Base-by-base conservation (phyloP, 2,888 invertebrate species). In the Eilema caniola region DNA sequence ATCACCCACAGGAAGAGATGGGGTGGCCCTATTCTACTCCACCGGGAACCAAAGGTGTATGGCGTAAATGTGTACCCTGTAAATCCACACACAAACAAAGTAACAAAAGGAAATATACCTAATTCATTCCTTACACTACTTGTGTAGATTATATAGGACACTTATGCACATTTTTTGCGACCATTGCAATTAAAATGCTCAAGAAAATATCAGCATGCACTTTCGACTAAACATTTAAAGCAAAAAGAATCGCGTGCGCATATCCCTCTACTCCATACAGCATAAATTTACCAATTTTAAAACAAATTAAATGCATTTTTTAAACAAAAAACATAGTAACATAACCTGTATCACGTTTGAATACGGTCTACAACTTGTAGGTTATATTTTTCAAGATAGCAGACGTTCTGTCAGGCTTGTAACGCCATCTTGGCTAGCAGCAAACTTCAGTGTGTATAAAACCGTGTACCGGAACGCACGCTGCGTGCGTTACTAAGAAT, bases 191-290 rank as follows among this genome's bases (percentile, higher is more conserved):
- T 71, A 65, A 62, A 66, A 66, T 33, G 56, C 65, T 59, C 47
- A 66, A 67, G 62, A 65, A 71, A 75, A 77, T 77, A 73, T 62
- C 70, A 73, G 75, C 76, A 78, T 82, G 80, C 82, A 79, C 83
- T 83, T 82, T 83, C 83, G 62, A 80, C 62, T 67, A 33, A n/a
- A 74, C 69, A 74, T 75, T 83, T 63, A 78, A 74, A 62, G 75
- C 65, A 79, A 78, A 76, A 83, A 81, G 25, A n/a, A 79, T 82
- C 73, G 82, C 82, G 73, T 83, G 82, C 68, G 41, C 62, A 14
- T 53, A 41, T 31, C 23, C n/a, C 62, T 53, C 71, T 73, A 71
- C 25, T 25, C 63, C 62, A 41, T 61, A 81, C 75, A 31, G 56
- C 67, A 74, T 67, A 62, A 53, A 62, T 53, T 56, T 77, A 23